Base-by-base conservation (phyloP, 2,888 invertebrate species). In the Nemapogon koenigi region DNA sequence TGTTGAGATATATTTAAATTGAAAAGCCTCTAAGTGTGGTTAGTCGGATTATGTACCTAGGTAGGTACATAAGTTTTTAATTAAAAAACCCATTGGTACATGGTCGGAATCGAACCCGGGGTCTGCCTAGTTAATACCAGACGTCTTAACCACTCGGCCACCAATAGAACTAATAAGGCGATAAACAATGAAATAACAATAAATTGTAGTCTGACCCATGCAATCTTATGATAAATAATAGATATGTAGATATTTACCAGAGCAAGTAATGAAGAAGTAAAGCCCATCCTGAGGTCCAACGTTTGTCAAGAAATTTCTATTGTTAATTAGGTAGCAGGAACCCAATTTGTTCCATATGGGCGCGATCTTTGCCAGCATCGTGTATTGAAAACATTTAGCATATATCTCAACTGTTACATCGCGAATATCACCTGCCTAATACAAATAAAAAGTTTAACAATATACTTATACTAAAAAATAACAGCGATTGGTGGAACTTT, bases 351-450 rank as follows among this genome's bases (percentile, higher is more conserved):
- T 75, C 73, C 76, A 78, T 4, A 43, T 31, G 2, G 78, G 78
- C 17, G 76, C 73, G 2, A 76, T 46, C 53, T 62, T 69, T 28
- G 78, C 78, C 1, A 58, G 61, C 55, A 76, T 51, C 16, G 78
- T 71, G 45, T 76, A 78, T 41, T 52, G 51, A 43, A 75, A 75
- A 53, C 75, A 75, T 52, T 58, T 57, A 46, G 61, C 50, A 44
- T 58, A 71, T 22, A 62, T 53, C 40, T 73, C 70, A 8, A 55
- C 40, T 2, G 62, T 58, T 2, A 57, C 53, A 11, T 46, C 42
- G 37, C 48, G 52, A 39, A 75, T 64, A 16, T 39, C 48, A 10
- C 69, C 71, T 16, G 65, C 59, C 76, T 76, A 37, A 39, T n/a
- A n/a, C n/a, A n/a, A n/a, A n/a, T n/a, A n/a, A n/a, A n/a, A n/a